Base-by-base conservation (phyloP, 2,797 vertebrate species). In the Myotis daubentonii region DNA sequence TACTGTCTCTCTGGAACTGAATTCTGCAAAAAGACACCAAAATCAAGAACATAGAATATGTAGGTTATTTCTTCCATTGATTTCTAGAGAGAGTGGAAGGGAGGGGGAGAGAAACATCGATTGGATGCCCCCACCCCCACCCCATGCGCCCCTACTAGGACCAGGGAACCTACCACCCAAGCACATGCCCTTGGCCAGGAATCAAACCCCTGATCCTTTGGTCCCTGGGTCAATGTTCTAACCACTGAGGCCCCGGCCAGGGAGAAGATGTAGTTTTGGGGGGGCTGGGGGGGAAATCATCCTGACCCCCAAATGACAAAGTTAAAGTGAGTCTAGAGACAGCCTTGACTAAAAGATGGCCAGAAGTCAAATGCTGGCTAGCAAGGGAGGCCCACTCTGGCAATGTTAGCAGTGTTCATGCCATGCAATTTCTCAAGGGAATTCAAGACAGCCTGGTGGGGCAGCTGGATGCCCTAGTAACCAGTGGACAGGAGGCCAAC, bases 1-100 rank as follows among this genome's bases (percentile, higher is more conserved):
- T 12, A 60, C 15, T 22, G 53, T 92, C 94, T 91, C 76, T 19
- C 44, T 79, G 92, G 92, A 57, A 68, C 65, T 3, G 17, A 76
- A 84, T 38, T 93, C 94, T 88, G 53, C 51, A 94, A 82, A 96
- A 41, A 33, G 13, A 41, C 28, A 68, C 68, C 47, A 20, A 89
- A 86, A 94, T 38, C 62, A 68, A 83, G 60, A 30, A 30, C 60
- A 30, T 0, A 30, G 28, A 30, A 15, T 30, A 62, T 62, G 12
- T 28, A 28, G 25, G 57, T 12, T 60, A 60, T 62, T 62, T 62
- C 13, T 30, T 30, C 28, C 57, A 62, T 15, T 62, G 60, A 62
- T 62, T 62, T 60, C 25, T 60, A 60, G 60, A 62, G 60, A 30
- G 28, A 62, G 28, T 60, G 23, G 25, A 60, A 30, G 60, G 2